Percentiles rank a stretch among this genome's conserved stretches.
Evolutionary conservation across 2,888 invertebrate genomes (phyloP).

Genomic region (Abrostola triplasia): DNA sequence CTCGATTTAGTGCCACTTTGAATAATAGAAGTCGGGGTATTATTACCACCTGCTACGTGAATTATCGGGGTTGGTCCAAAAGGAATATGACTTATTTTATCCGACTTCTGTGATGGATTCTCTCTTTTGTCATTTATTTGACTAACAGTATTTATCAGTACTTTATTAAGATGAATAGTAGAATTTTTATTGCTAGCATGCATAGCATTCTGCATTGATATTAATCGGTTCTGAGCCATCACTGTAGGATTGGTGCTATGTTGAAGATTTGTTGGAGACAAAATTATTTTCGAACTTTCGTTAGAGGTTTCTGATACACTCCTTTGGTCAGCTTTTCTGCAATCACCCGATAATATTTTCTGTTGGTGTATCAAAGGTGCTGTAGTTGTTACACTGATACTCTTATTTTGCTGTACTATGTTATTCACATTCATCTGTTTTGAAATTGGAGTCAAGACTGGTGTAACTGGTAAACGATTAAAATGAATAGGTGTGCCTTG

Average conservation of each 20-base stretch:
- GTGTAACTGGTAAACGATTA: slow-evolving; percentile 88
- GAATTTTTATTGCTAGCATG: slow-evolving; percentile 76
- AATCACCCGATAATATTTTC: slow-evolving; percentile 75
- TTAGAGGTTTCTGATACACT: slow-evolving; percentile 64
- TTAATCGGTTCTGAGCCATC: slow-evolving; percentile 82
- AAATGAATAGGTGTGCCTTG: slow-evolving; percentile 82
- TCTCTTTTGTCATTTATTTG: slow-evolving; percentile 78
- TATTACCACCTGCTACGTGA: slow-evolving; percentile 75
- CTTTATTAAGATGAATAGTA: slow-evolving; percentile 76
- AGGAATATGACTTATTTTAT: slow-evolving; percentile 70
- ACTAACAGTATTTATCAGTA: slow-evolving; percentile 74
- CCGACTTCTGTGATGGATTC: slow-evolving; percentile 69
- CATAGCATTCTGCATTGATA: slow-evolving; percentile 81
- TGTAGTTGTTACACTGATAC: slow-evolving; percentile 63
- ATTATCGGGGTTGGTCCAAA: slow-evolving; percentile 75
- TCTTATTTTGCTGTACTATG: slow-evolving; percentile 78
- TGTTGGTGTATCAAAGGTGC: slow-evolving; percentile 74
- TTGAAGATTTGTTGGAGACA: slow-evolving; percentile 78
- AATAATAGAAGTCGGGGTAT: slow-evolving; percentile 72
- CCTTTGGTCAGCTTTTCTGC: slow-evolving; percentile 72
- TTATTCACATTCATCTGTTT: slow-evolving; percentile 88
- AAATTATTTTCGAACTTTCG: slow-evolving; percentile 80
- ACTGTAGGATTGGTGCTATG: slow-evolving; percentile 78
- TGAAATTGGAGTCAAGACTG: slow-evolving; percentile 87
- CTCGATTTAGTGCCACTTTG: slow-evolving; percentile 76